phyloP scores from a whole-genome alignment of 2,888 invertebrate species.

The Protula sp. region DNA sequence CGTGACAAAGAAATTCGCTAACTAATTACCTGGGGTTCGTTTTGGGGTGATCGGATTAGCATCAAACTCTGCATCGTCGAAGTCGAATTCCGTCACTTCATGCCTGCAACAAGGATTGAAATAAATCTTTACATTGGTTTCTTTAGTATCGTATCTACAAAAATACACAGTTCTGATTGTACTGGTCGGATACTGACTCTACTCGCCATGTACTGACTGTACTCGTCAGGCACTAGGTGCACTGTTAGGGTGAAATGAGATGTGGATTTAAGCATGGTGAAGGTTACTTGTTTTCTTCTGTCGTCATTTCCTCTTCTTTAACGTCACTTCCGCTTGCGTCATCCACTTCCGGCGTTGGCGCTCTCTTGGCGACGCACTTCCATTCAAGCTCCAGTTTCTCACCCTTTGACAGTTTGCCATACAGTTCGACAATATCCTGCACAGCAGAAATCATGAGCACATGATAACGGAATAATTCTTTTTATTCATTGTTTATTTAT shows the following conservation, averaged over 20 bases:
- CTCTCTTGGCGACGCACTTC: constrained; percentile 75
- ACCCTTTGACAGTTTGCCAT: constrained; percentile 64
- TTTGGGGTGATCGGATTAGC: constrained; percentile 35
- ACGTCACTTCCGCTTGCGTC: constrained; percentile 34
- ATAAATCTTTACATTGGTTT: not conserved
- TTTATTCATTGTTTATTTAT: too few species aligned
- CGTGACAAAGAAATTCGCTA: too few species aligned
- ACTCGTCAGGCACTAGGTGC: too few species aligned
- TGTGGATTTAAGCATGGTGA: not conserved
- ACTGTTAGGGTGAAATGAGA: too few species aligned
- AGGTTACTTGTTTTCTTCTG: constrained; percentile 33
- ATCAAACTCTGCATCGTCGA: constrained; percentile 34
- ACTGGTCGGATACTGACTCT: too few species aligned
- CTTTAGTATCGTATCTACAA: too few species aligned
- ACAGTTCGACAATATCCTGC: constrained; percentile 65
- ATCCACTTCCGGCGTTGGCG: constrained; percentile 65
- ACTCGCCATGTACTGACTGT: too few species aligned
- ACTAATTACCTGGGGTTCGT: constrained; percentile 37
- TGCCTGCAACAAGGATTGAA: constrained; percentile 1
- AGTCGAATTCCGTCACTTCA: constrained; percentile 41
- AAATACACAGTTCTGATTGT: too few species aligned
- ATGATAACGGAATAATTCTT: too few species aligned
- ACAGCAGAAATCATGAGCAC: not conserved
- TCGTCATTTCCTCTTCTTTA: constrained; percentile 42
- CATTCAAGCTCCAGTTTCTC: constrained; percentile 66